Base-by-base conservation (phyloP, 1,140 invertebrate genomes). In the Gryllus bimaculatus region DNA sequence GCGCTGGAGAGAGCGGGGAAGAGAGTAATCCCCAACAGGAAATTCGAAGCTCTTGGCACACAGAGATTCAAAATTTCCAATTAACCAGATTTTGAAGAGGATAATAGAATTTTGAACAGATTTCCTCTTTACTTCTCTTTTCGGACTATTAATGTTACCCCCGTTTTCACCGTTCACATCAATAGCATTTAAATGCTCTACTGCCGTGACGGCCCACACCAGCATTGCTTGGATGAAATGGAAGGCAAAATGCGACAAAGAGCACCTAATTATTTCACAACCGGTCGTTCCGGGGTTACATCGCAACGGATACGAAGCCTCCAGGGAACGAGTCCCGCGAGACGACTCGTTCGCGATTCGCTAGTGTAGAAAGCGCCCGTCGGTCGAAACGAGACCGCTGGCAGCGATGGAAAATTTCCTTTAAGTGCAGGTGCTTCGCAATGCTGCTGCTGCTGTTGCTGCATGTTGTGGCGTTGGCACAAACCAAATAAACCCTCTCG, bases 1-100 rank as follows among this genome's bases (percentile, higher is more conserved):
- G 79, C n/a, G 77, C 78, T 10, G 49, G 78, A 78, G 82, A 81
- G 80, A 80, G 74, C 75, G 54, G 48, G 76, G 80, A 26, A 47
- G 21, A 75, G 78, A 66, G 76, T 78, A 78, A 78, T 78, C 73
- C 78, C 78, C 54, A 54, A 66, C 78, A 78, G 78, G 78, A 78
- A 78, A 78, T 78, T 78, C 73, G 73, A 78, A 74, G 78, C 78
- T 74, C 73, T 39, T 49, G 39, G 78, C 78, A 20, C 78, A 78
- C 78, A 77, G 47, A 77, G 76, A 78, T 78, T 78, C 78, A 78
- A 78, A 78, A 78, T 73, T 77, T 78, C 78, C 78, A 73, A 78
- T 78, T 74, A 78, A 73, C 49, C 73, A 78, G 73, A 78, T 78
- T 78, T 78, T 73, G 78, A 78, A 78, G 54, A 47, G 78, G 78